Percentiles rank a stretch among this genome's conserved stretches.
Conservation (phyloP, 2,113 vertebrate species). For the Triplophysa dalaica region DNA sequence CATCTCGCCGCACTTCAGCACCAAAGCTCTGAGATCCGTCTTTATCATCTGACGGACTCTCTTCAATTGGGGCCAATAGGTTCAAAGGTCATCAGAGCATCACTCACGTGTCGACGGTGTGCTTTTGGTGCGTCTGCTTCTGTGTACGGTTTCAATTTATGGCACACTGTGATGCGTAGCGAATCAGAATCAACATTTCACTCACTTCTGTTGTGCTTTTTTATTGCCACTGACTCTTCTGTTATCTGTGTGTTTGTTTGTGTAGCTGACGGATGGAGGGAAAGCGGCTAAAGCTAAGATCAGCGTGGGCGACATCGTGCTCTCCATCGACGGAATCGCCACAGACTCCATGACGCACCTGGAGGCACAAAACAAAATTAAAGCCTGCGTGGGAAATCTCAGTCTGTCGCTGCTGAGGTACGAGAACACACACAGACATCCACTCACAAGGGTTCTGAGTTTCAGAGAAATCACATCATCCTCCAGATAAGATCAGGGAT, state of each 20-base stretch:
- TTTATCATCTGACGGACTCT: background rate
- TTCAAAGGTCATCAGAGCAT: slow-evolving; percentile 14
- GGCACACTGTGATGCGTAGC: no score
- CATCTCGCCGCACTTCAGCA: background rate
- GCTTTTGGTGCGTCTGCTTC: background rate
- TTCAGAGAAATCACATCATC: slow-evolving; percentile 3
- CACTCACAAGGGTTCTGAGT: background rate
- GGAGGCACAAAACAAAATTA: slow-evolving; percentile 98
- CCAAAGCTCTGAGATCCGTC: slow-evolving; percentile 18
- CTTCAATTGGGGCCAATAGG: slow-evolving; percentile 35
- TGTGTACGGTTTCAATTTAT: background rate
- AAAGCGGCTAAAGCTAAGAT: slow-evolving; percentile 89
- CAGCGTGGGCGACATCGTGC: slow-evolving; percentile 87
- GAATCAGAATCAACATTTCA: no score
- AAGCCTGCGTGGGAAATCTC: slow-evolving; percentile 84
- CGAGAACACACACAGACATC: slow-evolving; percentile 44
- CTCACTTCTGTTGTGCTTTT: no score
- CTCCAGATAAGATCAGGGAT: slow-evolving; percentile 38
- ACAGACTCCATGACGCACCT: slow-evolving; percentile 92
- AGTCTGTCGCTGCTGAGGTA: slow-evolving; percentile 92
- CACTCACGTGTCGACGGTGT: background rate
- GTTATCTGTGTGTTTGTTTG: slow-evolving; percentile 58
- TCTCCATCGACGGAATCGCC: slow-evolving; percentile 89
- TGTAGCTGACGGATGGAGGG: slow-evolving; percentile 90
- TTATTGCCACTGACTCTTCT: background rate